Evolutionary conservation across 2,888 invertebrate genomes (phyloP).

Genomic region (Lacanobia wlatinum): DNA sequence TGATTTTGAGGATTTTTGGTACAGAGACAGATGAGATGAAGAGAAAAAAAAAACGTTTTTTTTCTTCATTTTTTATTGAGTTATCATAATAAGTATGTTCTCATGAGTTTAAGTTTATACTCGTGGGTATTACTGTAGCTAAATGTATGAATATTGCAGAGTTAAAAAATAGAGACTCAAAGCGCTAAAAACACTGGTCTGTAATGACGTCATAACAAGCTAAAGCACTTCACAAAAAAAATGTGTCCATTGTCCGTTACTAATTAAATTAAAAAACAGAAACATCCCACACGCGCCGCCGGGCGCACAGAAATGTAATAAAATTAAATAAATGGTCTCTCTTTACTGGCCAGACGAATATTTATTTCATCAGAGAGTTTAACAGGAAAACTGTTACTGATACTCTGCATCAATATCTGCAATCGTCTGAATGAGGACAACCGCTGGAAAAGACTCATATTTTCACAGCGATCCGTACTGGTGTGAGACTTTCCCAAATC

Average conservation of each 20-base stretch:
- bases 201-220: slow-evolving; percentile 25
- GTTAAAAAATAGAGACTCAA: background rate
- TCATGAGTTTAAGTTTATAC: too few species aligned
- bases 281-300: background rate
- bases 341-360: background rate
- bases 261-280: slow-evolving; percentile 41
- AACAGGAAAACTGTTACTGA: background rate
- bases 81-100: too few species aligned
- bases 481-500: too few species aligned
- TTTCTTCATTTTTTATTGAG: too few species aligned
- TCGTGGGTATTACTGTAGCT: background rate
- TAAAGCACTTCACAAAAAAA: slow-evolving; percentile 34
- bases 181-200: background rate
- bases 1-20: too few species aligned
- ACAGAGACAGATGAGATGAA: too few species aligned
- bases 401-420: background rate
- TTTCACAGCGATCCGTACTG: too few species aligned
- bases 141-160: too few species aligned
- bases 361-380: slow-evolving; percentile 20
- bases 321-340: slow-evolving; percentile 22
- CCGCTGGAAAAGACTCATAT: too few species aligned
- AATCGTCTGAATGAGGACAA: background rate
- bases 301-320: slow-evolving; percentile 6
- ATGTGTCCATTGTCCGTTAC: slow-evolving; percentile 18
- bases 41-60: too few species aligned